phyloP scores from a whole-genome alignment of 2,888 invertebrate genomes.

The Eutolmus rufibarbis region DNA sequence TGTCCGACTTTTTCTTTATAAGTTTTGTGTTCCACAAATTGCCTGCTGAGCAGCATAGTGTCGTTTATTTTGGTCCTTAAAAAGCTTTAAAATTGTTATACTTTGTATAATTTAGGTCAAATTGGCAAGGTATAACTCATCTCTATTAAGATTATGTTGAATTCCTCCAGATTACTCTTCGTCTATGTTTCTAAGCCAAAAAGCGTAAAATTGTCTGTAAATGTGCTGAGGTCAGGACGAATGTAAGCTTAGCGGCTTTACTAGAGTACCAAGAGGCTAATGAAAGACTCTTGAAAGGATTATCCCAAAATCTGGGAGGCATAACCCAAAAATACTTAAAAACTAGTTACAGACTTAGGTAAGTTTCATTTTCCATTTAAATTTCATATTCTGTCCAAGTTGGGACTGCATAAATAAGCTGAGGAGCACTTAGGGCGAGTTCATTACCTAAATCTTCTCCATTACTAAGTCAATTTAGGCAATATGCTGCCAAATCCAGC shows the following conservation, averaged over 20 bases:
- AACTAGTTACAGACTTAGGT: background rate
- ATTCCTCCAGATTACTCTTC: background rate
- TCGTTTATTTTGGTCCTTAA: no score
- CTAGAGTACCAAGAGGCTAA: background rate
- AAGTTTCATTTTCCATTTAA: background rate
- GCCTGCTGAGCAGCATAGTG: no score
- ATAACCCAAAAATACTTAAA: background rate
- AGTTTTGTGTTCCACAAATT: no score
- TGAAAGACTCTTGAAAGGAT: background rate
- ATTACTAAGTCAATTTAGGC: constrained; percentile 21
- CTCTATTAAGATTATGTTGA: background rate
- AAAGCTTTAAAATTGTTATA: no score
- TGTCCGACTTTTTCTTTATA: no score
- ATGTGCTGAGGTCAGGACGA: background rate
- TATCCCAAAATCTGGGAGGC: background rate
- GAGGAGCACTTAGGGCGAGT: background rate
- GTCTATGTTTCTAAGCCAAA: background rate
- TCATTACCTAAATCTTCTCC: constrained; percentile 23
- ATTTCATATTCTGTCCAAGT: constrained; percentile 4
- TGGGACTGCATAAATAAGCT: constrained; percentile 7
- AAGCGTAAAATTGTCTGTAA: background rate
- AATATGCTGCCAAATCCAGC: constrained; percentile 21
- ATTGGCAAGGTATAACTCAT: background rate
- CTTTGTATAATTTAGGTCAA: background rate
- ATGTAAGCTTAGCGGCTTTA: background rate